phyloP scores from a whole-genome alignment of 2,113 vertebrate species.

The Gymnorhina tibicen region DNA sequence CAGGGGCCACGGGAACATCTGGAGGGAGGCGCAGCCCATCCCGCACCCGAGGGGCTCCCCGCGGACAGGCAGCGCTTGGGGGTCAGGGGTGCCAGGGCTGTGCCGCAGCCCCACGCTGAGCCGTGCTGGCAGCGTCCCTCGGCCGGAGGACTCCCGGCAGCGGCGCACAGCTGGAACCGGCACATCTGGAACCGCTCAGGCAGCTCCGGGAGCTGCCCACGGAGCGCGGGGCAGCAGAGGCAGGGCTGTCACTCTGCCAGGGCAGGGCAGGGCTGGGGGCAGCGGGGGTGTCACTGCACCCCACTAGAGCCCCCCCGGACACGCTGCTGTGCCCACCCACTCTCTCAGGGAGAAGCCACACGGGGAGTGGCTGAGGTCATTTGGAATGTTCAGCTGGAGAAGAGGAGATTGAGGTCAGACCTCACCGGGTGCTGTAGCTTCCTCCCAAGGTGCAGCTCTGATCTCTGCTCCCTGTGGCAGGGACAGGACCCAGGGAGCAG shows the following conservation, averaged over 20 bases:
- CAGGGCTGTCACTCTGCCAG: background rate
- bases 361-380: background rate
- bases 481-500: accelerated
- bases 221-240: accelerated
- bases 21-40: background rate
- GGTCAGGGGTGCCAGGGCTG: background rate
- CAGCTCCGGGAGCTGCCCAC: background rate
- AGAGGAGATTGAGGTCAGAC: background rate
- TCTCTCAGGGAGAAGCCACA: background rate
- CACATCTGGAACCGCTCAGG: background rate
- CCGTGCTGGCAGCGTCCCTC: background rate
- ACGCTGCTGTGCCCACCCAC: background rate
- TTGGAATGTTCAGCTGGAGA: background rate
- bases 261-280: background rate
- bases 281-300: accelerated
- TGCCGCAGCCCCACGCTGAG: background rate
- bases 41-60: background rate
- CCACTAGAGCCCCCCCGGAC: background rate
- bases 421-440: background rate
- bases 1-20: constrained; percentile 23
- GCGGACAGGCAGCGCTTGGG: background rate
- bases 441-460: background rate
- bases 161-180: background rate
- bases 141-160: background rate
- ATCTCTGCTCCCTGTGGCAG: background rate